phyloP scores from a whole-genome alignment of 2,888 invertebrate species.

The Leptothorax acervorum region DNA sequence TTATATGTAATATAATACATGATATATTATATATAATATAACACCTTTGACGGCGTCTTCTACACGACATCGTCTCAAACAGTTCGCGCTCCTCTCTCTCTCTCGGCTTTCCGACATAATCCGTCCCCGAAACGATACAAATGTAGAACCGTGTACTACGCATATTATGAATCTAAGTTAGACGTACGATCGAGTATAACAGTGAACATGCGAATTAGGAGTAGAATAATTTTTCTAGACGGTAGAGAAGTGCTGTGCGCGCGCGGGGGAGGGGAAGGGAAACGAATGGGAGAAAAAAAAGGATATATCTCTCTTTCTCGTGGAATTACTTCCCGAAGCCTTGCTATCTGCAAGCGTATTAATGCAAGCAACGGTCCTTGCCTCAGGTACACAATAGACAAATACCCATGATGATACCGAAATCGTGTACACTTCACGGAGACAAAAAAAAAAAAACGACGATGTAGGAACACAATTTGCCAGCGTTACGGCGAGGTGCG shows the following conservation, averaged over 20 bases:
- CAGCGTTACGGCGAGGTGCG: conserved; percentile 71
- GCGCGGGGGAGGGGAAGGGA: conserved; percentile 15
- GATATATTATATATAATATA: conserved; percentile 4
- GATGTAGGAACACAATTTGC: conserved; percentile 73
- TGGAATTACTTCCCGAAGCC: conserved; percentile 54
- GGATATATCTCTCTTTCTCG: conserved; percentile 47
- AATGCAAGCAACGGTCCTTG: conserved; percentile 63
- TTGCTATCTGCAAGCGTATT: conserved; percentile 47
- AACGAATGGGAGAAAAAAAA: conserved; percentile 7
- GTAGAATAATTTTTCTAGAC: conserved; percentile 73
- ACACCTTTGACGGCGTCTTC: conserved; percentile 44
- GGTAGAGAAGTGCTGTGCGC: conserved; percentile 67
- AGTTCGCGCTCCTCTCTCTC: conserved; percentile 66
- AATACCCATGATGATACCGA: conserved; percentile 58
- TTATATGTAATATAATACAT: background rate
- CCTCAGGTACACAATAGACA: conserved; percentile 67
- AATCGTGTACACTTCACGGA: conserved; percentile 63
- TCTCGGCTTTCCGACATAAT: conserved; percentile 78
- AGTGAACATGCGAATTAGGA: conserved; percentile 75
- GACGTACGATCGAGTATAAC: conserved; percentile 75
- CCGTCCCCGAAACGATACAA: conserved; percentile 78
- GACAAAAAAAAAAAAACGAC: conserved; percentile 57
- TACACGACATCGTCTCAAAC: conserved; percentile 60
- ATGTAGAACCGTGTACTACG: conserved; percentile 75
- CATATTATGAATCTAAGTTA: conserved; percentile 71